These are phyloP conservation scores for Lontra canadensis DNA, from an alignment of 2,113 vertebrate species.

Conservation along the genomic window DNA sequence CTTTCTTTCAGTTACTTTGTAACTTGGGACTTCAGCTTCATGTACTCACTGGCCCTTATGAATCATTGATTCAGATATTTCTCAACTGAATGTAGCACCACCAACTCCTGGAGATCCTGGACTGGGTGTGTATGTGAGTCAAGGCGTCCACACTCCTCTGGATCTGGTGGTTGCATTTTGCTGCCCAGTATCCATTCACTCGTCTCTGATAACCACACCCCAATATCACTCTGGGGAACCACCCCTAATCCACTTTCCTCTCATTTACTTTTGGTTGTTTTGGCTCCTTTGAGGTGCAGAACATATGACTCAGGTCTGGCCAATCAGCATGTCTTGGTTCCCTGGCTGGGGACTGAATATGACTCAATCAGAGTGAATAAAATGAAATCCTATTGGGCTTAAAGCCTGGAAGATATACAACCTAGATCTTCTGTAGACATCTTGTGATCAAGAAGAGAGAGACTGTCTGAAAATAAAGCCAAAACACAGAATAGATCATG, in stretches of 20 bases:
- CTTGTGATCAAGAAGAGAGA: background rate
- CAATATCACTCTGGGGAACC: background rate
- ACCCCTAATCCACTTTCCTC: background rate
- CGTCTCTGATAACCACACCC: background rate
- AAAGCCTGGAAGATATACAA: background rate
- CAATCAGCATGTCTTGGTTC: background rate
- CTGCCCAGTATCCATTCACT: background rate
- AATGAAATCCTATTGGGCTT: constrained; percentile 19
- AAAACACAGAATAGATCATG: background rate
- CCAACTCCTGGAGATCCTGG: background rate
- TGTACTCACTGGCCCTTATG: background rate
- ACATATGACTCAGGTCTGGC: background rate
- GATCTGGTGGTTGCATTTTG: background rate
- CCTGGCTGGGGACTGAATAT: background rate
- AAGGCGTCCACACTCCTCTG: background rate
- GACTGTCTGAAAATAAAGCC: constrained; percentile 35
- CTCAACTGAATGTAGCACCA: background rate
- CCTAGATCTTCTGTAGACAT: constrained; percentile 25
- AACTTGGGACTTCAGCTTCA: background rate
- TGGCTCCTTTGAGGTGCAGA: background rate
- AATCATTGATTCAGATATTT: background rate
- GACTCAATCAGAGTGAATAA: background rate
- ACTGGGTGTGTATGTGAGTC: background rate
- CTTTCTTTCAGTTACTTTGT: background rate
- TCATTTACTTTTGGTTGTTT: background rate